A percentile compares a stretch with the other conserved stretches of the same genome.
Conservation (phyloP, 2,888 invertebrate species). For the Gymnocheta viridis region DNA sequence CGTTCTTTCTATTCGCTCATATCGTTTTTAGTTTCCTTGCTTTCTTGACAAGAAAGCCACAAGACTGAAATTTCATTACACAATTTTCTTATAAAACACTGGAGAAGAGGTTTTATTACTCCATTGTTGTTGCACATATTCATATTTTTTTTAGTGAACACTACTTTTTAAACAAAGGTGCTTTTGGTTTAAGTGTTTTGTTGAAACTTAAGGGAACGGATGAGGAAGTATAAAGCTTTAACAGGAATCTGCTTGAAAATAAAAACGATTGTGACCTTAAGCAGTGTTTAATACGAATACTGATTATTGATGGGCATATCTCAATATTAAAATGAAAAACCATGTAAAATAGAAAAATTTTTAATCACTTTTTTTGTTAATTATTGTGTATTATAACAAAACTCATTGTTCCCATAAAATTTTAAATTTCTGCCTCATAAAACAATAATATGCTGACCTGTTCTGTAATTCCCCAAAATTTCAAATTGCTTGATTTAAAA, state of each 20-base stretch:
- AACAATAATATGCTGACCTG: too few relatives aligned
- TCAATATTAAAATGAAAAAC: too few relatives aligned
- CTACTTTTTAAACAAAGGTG: conserved; percentile 11
- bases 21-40: neutral
- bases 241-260: neutral
- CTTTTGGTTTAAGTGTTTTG: neutral
- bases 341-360: too few relatives aligned
- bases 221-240: neutral
- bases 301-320: neutral
- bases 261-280: neutral
- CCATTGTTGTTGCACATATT: conserved; percentile 19
- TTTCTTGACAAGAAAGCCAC: conserved; percentile 57
- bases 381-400: too few relatives aligned
- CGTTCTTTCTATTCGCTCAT: neutral
- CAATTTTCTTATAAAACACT: conserved; percentile 64
- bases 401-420: too few relatives aligned
- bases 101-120: conserved; percentile 57
- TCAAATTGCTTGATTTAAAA: too few relatives aligned
- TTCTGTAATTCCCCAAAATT: too few relatives aligned
- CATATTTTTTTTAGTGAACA: neutral
- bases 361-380: too few relatives aligned
- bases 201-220: neutral
- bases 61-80: conserved; percentile 66
- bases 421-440: too few relatives aligned
- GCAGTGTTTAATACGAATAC: neutral